Base-by-base conservation (phyloP, 2,888 invertebrate species). In the Vandiemenella viatica region DNA sequence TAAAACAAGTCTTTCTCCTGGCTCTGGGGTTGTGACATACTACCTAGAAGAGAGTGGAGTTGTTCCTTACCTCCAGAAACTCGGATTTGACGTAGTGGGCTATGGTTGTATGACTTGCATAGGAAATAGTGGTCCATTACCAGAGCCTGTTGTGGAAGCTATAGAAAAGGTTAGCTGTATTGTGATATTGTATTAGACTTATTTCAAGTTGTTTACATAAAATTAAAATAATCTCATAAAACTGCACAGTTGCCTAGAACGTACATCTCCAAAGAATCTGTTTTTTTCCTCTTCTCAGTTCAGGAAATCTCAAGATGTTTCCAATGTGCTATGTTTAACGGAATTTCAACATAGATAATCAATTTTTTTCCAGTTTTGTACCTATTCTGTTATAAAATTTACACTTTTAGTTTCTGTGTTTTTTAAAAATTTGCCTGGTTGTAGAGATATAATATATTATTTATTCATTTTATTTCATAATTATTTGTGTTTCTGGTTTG, bases 61-160 rank as follows among this genome's bases (percentile, higher is more conserved):
- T 2, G 77, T 90, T 15, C 88, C 91, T 0, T 84, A 83, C 59
- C 67, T 97, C 48, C 80, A 84, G 58, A 72, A 83, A 62, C 71
- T 96, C 1, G 96, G 96, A 6, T 98, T 97, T 65, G 79, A 89
- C 63, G 82, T 91, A 43, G 95, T 96, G 1, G 97, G 97, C n/a
- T 98, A 96, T 62, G 97, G 97, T 0, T 98, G 98, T 65, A 97
- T 96, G 96, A 97, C 97, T 0, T 98, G 98, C 64, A 98, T 98
- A 58, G 97, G 97, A 1, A 98, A 98, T 71, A 91, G 91, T 5
- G 97, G 97, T 0, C 93, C 95, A 0, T 76, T 98, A 0, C 86
- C 89, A 47, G 93, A 95, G 45, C 77, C 83, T 58, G 83, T 95
- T n/a, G 83, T 81, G 0, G 85, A 87, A 59, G 90, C 90, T 1